Base-by-base conservation (phyloP, 2,113 vertebrate genomes). In the Vidua macroura region DNA sequence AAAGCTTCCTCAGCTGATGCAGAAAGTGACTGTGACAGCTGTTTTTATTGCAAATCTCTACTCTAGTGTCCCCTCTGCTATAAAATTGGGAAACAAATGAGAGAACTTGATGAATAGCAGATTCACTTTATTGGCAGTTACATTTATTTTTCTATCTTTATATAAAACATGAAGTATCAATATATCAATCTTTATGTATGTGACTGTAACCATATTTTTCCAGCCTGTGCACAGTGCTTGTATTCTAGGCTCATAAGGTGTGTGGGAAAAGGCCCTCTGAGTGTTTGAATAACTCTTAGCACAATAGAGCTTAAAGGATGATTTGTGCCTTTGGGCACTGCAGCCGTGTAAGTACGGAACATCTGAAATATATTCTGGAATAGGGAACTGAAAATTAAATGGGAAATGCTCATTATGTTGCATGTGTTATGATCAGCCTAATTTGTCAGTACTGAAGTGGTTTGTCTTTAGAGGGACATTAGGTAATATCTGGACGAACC, bases 61-160 rank as follows among this genome's bases (percentile, higher is more conserved):
- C n/a, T 95, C 48, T 24, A 74, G 43, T 78, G 62, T 77, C 82
- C 59, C 44, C 31, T 90, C 75, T 81, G 76, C 92, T 83, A 72
- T 88, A 86, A 95, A 96, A 93, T 13, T 4, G 8, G 35, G 67
- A 88, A 92, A 88, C 79, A 93, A 93, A 92, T 86, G 72, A 91
- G 52, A 77, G 15, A 63, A 90, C 39, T 89, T 93, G 93, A 94
- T 80, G 68, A 94, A 80, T 85, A 91, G 63, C 67, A 88, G 75
- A 75, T 83, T 85, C 86, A 51, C 55, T 90, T 94, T 96, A 89
- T 93, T 94, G 87, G 75, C 72, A 93, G 83, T 95, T 95, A 92
- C 86, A 81, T 93, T 94, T 95, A 85, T 95, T 91, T 95, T 94
- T 86, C 82, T 70, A 70, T 74, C 67, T 83, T 96, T 89, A 80